Base-by-base conservation (phyloP, 2,797 vertebrate species). In the Chrosomus eos region DNA sequence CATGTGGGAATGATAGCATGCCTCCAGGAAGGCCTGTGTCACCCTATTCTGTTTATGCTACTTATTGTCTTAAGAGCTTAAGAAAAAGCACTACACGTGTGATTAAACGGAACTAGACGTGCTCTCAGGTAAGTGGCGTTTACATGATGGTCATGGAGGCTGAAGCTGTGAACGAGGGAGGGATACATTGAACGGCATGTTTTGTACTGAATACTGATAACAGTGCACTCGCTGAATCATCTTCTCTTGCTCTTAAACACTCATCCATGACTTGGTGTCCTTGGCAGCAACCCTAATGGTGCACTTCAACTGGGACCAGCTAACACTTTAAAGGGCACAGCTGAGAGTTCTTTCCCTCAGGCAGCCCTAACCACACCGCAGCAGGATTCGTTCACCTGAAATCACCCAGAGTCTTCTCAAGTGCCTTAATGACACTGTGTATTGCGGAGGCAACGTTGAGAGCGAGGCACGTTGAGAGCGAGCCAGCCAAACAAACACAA, bases 321-420 rank as follows among this genome's bases (percentile, higher is more conserved):
- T 80, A 21, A 72, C 80, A 73, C 66, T 78, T 79, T 72, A 74
- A 64, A 81, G 71, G 62, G 64, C 76, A 67, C 60, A 33, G 58
- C 75, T 83, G 21, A 43, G 75, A 77, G 83, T 79, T 66, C 9
- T 60, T 31, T 72, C 18, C 68, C 33, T 62, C 28, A 78, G 53
- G 66, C 85, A 28, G 45, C 3, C 7, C 10, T 67, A 28, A 64
- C 48, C 33, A 31, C 33, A 67, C 16, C 7, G 13, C 60, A 73
- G 21, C 55, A 85, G 76, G 53, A 33, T 36, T n/a, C 6, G 40
- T 36, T 80, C 76, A 80, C 53, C 76, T 80, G 38, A 62, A 51
- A 53, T 68, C 58, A 73, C 16, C 40, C 36, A 80, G n/a, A 51
- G 28, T 43, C 31, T 74, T 74, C n/a, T 48, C 19, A 38, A 60